Base-by-base conservation (phyloP, 2,113 vertebrate genomes). In the Microtus montanus region DNA sequence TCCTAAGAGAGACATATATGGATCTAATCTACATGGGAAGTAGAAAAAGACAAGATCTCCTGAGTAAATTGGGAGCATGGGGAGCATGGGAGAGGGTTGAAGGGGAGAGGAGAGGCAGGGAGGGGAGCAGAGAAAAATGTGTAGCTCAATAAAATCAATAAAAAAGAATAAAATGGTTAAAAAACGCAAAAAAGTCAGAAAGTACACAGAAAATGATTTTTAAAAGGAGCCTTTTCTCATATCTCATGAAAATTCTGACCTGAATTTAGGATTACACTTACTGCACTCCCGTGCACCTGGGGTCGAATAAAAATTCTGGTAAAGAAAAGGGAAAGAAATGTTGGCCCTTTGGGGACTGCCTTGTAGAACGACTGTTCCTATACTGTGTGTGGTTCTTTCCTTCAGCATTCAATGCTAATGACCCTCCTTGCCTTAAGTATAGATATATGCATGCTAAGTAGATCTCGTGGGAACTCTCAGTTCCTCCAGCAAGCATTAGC, bases 401-500 rank as follows among this genome's bases (percentile, higher is more conserved):
- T 19, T 33, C 73, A 93, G 2, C 68, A 91, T 28, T 87, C 73
- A 44, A 54, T 20, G 58, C 78, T 93, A 88, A 61, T 90, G 83
- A 73, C 11, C n/a, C 33, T 83, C 26, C 22, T 92, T 94, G 68
- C 44, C n/a, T 93, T 85, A 90, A 74, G 92, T 49, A 41, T 11
- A 52, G 26, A 22, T 12, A 14, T 73, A 30, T 61, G 3, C 33
- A 6, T 47, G 91, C 44, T 85, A 93, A 44, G 73, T 82, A 49
- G 70, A 61, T 91, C 79, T 89, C 90, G 49, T 73, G 93, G 77
- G 85, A 82, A 77, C 30, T 94, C 68, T 64, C 77, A 89, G 30
- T 96, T 88, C 54, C 74, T 87, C n/a, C 38, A 91, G 54, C 87
- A 90, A 95, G 77, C 58, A 61, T 92, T 74, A 80, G 83, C n/a